Percentiles rank a stretch among this genome's conserved stretches.
Conservation (phyloP, 1,140 invertebrate species). For the Zaprionus davidi region DNA sequence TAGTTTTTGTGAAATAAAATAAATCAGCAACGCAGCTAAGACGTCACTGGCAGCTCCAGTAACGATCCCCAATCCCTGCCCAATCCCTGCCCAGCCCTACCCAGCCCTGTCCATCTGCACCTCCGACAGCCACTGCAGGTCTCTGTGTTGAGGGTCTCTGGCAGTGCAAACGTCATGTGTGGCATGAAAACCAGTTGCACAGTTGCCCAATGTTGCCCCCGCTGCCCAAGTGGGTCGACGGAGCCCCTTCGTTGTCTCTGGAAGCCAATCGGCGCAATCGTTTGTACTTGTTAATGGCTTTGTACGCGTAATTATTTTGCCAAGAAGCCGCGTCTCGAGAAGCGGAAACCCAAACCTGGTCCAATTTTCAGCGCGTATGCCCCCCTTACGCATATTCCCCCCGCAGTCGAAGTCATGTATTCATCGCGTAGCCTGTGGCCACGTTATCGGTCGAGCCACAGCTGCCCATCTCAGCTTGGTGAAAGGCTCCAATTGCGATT, state of each 20-base stretch:
- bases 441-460: slow-evolving; percentile 14
- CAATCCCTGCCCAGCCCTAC: slow-evolving; percentile 1
- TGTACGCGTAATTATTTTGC: slow-evolving; percentile 83
- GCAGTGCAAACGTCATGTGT: slow-evolving; percentile 74
- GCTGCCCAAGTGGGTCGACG: slow-evolving; percentile 14
- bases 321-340: slow-evolving; percentile 67
- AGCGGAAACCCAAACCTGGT: slow-evolving; percentile 68
- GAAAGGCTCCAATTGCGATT: slow-evolving; percentile 80
- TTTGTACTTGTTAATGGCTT: slow-evolving; percentile 83
- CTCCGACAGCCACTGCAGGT: slow-evolving; percentile 11
- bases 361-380: slow-evolving; percentile 35
- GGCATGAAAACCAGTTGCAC: slow-evolving; percentile 74
- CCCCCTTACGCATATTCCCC: background rate
- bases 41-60: slow-evolving; percentile 53
- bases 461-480: slow-evolving; percentile 35
- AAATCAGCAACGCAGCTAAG: slow-evolving; percentile 72
- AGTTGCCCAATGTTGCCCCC: slow-evolving; percentile 8
- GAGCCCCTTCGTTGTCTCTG: background rate
- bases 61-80: slow-evolving; percentile 5
- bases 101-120: background rate
- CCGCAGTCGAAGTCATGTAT: background rate
- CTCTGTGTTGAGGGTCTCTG: slow-evolving; percentile 8
- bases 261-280: slow-evolving; percentile 68
- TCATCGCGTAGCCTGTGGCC: slow-evolving; percentile 26
- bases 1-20: slow-evolving; percentile 80